Evolutionary conservation across 1,140 invertebrate species (phyloP).

Genomic region (Notospermus geniculatus): DNA sequence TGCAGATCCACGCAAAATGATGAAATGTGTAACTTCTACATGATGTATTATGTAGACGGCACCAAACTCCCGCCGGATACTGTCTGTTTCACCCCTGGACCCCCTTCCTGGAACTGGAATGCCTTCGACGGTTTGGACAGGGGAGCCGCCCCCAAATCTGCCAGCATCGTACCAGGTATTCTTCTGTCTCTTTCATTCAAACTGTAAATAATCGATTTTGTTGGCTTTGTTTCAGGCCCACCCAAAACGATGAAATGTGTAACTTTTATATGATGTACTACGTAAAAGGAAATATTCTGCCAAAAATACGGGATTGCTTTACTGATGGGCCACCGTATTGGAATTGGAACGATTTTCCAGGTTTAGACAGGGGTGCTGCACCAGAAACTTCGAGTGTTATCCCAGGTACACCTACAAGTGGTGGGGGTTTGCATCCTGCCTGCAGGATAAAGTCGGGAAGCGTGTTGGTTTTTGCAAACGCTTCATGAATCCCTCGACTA

Average conservation of each 20-base stretch:
- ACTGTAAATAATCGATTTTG: too few relatives aligned
- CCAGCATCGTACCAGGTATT: constrained; percentile 21
- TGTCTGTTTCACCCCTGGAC: constrained; percentile 35
- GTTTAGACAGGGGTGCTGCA: too few relatives aligned
- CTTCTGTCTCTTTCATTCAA: background rate
- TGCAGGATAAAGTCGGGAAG: too few relatives aligned
- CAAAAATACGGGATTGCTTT: constrained; percentile 30
- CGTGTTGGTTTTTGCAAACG: too few relatives aligned
- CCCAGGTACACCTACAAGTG: too few relatives aligned
- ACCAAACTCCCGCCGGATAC: constrained; percentile 19
- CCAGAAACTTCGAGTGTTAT: too few relatives aligned
- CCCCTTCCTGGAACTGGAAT: constrained; percentile 36
- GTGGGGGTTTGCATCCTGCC: too few relatives aligned
- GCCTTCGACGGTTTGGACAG: constrained; percentile 2
- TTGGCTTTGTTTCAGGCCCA: constrained; percentile 35
- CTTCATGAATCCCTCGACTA: too few relatives aligned
- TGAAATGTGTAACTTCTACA: constrained; percentile 56
- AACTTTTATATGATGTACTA: constrained; percentile 56
- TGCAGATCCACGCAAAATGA: constrained; percentile 48
- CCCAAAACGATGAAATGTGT: constrained; percentile 53
- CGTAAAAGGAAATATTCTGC: constrained; percentile 27
- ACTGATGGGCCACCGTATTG: constrained; percentile 35
- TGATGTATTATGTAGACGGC: constrained; percentile 49
- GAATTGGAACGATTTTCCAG: constrained; percentile 23
- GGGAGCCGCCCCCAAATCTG: constrained; percentile 15